Percentiles rank a stretch among this genome's conserved stretches.
Evolutionary conservation across 1,140 invertebrate species (phyloP).

Genomic region (Battus philenor): DNA sequence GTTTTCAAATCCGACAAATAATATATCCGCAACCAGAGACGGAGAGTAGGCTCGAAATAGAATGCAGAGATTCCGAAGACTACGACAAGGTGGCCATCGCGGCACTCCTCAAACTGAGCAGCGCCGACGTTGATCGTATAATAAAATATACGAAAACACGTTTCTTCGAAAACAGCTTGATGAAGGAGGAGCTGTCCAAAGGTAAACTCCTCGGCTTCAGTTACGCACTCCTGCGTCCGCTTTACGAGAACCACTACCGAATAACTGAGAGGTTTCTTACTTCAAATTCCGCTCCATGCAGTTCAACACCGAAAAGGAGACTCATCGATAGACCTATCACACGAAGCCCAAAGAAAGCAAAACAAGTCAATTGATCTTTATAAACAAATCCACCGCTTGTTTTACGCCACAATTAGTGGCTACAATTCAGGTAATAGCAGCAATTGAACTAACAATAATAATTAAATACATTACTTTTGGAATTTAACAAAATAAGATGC

Average conservation of each 20-base stretch:
- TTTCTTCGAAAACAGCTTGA: slow-evolving; percentile 39
- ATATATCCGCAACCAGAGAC: slow-evolving; percentile 46
- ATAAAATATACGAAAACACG: slow-evolving; percentile 49
- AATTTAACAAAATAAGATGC: too few relatives aligned
- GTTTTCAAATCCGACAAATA: slow-evolving; percentile 55
- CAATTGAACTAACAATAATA: too few relatives aligned
- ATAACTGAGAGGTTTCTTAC: slow-evolving; percentile 50
- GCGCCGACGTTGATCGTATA: slow-evolving; percentile 40
- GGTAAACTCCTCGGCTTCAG: slow-evolving; percentile 51
- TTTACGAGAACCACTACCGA: slow-evolving; percentile 49
- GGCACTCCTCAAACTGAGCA: slow-evolving; percentile 43
- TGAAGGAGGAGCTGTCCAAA: slow-evolving; percentile 51
- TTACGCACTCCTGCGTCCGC: slow-evolving; percentile 50
- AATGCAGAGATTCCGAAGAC: slow-evolving; percentile 53
- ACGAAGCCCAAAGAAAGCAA: slow-evolving; percentile 37
- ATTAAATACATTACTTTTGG: too few relatives aligned
- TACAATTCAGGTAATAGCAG: slow-evolving; percentile 47
- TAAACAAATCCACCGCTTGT: too few relatives aligned
- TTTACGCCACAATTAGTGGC: too few relatives aligned
- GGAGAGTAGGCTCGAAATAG: slow-evolving; percentile 49
- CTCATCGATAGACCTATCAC: slow-evolving; percentile 38
- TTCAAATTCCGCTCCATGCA: slow-evolving; percentile 34
- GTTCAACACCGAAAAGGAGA: slow-evolving; percentile 37
- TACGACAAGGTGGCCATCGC: slow-evolving; percentile 59
- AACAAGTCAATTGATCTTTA: slow-evolving; percentile 20